Percentiles rank a stretch among this genome's conserved stretches.
phyloP scores from a whole-genome alignment of 2,888 invertebrate species.

The Taphrorychus bicolor region DNA sequence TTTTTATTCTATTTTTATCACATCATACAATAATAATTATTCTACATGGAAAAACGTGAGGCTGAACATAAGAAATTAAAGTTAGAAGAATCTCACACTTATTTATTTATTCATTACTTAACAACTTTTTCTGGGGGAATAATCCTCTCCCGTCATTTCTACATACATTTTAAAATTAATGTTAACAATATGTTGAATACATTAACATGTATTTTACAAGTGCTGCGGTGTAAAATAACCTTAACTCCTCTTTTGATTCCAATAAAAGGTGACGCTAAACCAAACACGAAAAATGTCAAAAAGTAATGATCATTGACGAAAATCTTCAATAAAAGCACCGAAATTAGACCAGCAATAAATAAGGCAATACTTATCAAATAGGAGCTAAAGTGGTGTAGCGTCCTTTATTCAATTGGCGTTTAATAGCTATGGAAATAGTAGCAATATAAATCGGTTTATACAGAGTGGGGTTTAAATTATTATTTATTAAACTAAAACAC shows the following conservation, averaged over 20 bases:
- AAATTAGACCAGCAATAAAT: background rate
- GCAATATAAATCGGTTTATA: background rate
- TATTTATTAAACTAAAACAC: conserved; percentile 40
- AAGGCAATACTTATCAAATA: background rate
- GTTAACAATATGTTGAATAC: background rate
- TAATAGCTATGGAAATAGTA: background rate
- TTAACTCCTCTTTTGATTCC: no score
- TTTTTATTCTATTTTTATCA: conserved; percentile 11
- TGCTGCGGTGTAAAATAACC: no score
- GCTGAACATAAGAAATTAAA: background rate
- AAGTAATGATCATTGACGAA: no score
- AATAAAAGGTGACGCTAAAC: no score
- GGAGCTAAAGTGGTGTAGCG: background rate
- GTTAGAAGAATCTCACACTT: background rate
- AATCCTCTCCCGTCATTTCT: background rate
- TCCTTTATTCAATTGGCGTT: background rate
- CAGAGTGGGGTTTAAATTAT: background rate
- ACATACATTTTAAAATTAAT: background rate
- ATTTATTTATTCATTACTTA: background rate
- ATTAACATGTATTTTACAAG: no score
- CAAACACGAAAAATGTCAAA: no score
- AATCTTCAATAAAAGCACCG: background rate
- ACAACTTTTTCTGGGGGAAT: background rate
- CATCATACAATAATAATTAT: conserved; percentile 11
- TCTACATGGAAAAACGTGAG: background rate